Evolutionary conservation across 2,888 invertebrate genomes (phyloP).

Genomic region (Drosophila mayaguana): DNA sequence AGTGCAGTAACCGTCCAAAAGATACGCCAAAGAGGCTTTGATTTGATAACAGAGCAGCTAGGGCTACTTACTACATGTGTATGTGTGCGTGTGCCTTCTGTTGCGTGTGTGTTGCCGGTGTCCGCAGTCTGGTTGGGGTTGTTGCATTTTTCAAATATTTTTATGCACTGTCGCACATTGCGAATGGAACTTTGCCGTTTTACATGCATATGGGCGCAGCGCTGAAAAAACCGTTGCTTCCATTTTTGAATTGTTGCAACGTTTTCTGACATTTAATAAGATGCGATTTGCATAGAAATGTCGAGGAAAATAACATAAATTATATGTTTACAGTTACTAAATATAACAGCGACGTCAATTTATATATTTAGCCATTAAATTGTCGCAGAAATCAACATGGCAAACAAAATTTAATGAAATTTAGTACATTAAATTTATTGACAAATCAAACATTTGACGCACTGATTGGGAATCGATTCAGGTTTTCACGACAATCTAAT

Average conservation of each 20-base stretch:
- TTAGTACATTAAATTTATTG: not conserved
- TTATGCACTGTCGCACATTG: constrained; percentile 75
- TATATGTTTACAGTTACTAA: not conserved
- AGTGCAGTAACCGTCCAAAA: constrained; percentile 20
- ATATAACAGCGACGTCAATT: not conserved
- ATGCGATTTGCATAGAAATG: not conserved
- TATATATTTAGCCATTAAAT: not conserved
- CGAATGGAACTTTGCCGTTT: constrained; percentile 54
- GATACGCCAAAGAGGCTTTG: constrained; percentile 56
- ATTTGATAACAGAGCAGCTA: constrained; percentile 66
- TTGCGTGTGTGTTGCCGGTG: constrained; percentile 51
- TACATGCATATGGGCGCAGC: constrained; percentile 38
- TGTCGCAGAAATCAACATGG: not conserved
- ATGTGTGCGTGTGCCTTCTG: not conserved
- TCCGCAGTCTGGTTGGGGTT: constrained; percentile 27
- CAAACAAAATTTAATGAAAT: not conserved
- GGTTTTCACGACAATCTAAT: not conserved
- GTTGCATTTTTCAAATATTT: constrained; percentile 73
- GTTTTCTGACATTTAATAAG: constrained; percentile 2
- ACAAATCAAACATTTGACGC: not conserved
- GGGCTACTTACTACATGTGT: constrained; percentile 2
- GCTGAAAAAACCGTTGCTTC: constrained; percentile 32
- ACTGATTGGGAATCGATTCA: not conserved
- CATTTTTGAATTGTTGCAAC: constrained; percentile 38
- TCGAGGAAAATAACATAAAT: not conserved